Evolutionary conservation across 2,888 invertebrate species (phyloP), one percentile per base, ranked within the genome.

Genomic region (Dermolepida albohirtum): DNA sequence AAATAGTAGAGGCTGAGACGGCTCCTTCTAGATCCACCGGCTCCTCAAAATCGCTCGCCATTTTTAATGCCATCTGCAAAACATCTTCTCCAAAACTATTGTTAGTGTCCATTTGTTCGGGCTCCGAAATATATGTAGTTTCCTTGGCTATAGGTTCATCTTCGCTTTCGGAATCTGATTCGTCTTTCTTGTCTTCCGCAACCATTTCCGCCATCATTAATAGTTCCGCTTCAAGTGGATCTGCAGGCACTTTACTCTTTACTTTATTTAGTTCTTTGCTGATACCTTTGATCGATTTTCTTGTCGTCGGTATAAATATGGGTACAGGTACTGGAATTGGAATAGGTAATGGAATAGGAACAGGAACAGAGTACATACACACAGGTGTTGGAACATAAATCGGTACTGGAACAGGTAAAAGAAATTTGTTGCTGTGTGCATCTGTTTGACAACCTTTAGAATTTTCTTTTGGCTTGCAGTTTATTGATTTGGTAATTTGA

Each of bases 191-290:
- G 70, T 92, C 92, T 0, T 90, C 92, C 0, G 94, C 94, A 0
- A 94, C 93, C 89, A 93, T 92, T 79, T 94, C 94, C 0, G 95
- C 95, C 94, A 95, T 95, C 92, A 93, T 93, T 16, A 95, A 84
- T 69, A 95, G 78, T 78, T 95, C 95, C 0, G 95, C 95, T 81
- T 95, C 95, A 71, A 92, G 90, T 0, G 95, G 94, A 88, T 95
- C 93, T 11, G 91, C 88, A 0, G 95, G 95, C 85, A 93, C 92
- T 81, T 93, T 92, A 75, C 93, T 93, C 76, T 92, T 92, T 71
- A 95, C 92, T 79, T 90, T 90, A 75, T 93, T 92, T 34, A 95
- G 92, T 78, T 94, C 92, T 78, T 93, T 93, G 80, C 92, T 85
- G 50, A 95, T 94, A 7, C 92, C 92, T 73, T 89, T 89, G 0